Base-by-base conservation (phyloP, 2,888 invertebrate species). In the Drosophila maculinotata region DNA sequence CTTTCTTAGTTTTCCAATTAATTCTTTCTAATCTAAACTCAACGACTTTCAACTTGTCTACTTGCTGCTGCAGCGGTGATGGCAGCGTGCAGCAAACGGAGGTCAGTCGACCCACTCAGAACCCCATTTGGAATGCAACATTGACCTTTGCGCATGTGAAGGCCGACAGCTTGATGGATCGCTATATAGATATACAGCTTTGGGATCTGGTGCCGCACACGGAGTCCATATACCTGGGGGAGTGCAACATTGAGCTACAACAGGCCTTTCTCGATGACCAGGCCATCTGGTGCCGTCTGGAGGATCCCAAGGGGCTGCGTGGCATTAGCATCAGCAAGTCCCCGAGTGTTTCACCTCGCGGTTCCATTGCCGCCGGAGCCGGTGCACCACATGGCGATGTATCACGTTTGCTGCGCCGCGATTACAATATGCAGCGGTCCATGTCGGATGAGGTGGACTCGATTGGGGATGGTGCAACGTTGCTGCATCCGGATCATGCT, bases 81-180 rank as follows among this genome's bases (percentile, higher is more conserved):
- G 95, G 95, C 74, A 94, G 94, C 57, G 94, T 95, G 4, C 93
- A 95, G 67, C 96, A 96, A 91, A 97, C 97, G 1, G 96, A 95
- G 89, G 95, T 97, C 12, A 96, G 97, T 1, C 96, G 96, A 56
- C 96, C 96, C 10, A 95, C 96, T 0, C 96, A 95, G 89, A 96
- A 96, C 90, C 97, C 98, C 1, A 96, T 97, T 53, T 98, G 97
- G 98, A 97, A 98, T 90, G 97, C 97, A 14, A 97, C 97, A 15
- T 93, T 97, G 26, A 95, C 95, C 58, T 97, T 97, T 90, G 93
- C 95, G 1, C 95, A 95, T 30, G 94, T 97, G 12, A 95, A 95
- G 30, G 96, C 95, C 0, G 96, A 97, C 71, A 94, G 95, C 83
- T 92, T 97, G 41, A 95, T 96, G 91, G 96, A 96, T 60, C 94